Evolutionary conservation across 2,888 invertebrate genomes (phyloP).

Genomic region (Saturnia pavonia): DNA sequence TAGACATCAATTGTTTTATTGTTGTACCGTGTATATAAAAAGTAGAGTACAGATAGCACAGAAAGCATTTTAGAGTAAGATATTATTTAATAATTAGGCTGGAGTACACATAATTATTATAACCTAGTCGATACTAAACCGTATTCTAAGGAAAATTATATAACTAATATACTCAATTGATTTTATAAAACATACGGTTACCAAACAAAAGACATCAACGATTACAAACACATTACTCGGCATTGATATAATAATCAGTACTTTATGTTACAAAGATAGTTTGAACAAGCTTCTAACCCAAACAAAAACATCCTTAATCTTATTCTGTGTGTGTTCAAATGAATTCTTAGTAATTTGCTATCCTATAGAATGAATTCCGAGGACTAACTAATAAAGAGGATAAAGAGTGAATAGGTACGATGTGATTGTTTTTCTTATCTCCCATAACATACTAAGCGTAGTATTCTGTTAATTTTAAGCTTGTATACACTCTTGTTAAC

Average conservation of each 20-base stretch:
- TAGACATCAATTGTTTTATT: no score
- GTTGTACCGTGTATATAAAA: no score
- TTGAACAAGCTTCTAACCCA: neutral
- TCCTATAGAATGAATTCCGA: neutral
- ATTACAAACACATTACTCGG: neutral
- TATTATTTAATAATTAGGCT: no score
- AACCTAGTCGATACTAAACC: no score
- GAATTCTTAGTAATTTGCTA: neutral
- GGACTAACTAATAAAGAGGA: no score
- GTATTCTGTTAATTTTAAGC: neutral
- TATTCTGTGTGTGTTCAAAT: neutral
- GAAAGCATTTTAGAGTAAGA: no score
- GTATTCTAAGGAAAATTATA: no score
- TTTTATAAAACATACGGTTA: neutral
- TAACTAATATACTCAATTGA: neutral
- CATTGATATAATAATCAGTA: neutral
- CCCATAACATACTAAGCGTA: neutral
- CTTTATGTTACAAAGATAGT: neutral
- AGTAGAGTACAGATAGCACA: no score
- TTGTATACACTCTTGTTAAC: neutral
- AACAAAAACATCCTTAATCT: neutral
- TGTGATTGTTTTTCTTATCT: neutral
- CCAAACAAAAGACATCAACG: constrained; percentile 31
- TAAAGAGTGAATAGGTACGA: neutral
- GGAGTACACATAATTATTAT: no score